These are phyloP conservation scores for Metalampra italica DNA, from an alignment of 2,888 invertebrate species.

Conservation along the genomic window DNA sequence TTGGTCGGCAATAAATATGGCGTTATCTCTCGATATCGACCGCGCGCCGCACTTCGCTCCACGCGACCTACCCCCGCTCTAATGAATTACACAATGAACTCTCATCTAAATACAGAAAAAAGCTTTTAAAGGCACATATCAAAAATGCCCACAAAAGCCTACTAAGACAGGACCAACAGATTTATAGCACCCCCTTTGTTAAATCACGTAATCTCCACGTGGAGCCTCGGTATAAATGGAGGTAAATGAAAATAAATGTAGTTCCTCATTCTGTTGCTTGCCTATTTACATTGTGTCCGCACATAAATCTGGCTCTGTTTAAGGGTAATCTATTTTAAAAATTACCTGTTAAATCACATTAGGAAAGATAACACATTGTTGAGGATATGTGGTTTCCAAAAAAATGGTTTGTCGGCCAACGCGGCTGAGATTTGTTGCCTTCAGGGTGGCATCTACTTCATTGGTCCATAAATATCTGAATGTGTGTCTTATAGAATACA, in stretches of 20 bases:
- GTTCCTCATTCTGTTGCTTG: constrained; percentile 74
- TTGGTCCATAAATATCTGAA: constrained; percentile 47
- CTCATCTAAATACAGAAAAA: constrained; percentile 80
- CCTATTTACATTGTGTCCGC: constrained; percentile 69
- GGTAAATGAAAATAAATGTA: constrained; percentile 78
- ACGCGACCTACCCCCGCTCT: constrained; percentile 67
- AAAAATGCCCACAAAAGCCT: constrained; percentile 78
- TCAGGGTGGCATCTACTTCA: constrained; percentile 70
- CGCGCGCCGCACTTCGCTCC: constrained; percentile 56
- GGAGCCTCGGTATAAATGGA: constrained; percentile 75
- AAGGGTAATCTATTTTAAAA: constrained; percentile 71
- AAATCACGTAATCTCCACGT: constrained; percentile 78
- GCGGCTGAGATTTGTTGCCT: constrained; percentile 62
- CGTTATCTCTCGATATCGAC: constrained; percentile 75
- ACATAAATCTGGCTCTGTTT: constrained; percentile 69
- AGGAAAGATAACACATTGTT: constrained; percentile 74
- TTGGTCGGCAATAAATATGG: constrained; percentile 68
- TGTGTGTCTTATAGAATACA: constrained; percentile 31
- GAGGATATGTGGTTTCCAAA: constrained; percentile 60
- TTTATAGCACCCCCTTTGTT: constrained; percentile 76
- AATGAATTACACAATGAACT: constrained; percentile 79
- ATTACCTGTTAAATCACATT: constrained; percentile 78
- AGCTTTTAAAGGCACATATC: constrained; percentile 79
- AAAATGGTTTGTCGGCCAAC: constrained; percentile 68
- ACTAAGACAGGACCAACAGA: constrained; percentile 75